Percentiles rank a stretch among this genome's conserved stretches.
Evolutionary conservation across 2,888 invertebrate genomes (phyloP).

Genomic region (Choreutis nemorana): DNA sequence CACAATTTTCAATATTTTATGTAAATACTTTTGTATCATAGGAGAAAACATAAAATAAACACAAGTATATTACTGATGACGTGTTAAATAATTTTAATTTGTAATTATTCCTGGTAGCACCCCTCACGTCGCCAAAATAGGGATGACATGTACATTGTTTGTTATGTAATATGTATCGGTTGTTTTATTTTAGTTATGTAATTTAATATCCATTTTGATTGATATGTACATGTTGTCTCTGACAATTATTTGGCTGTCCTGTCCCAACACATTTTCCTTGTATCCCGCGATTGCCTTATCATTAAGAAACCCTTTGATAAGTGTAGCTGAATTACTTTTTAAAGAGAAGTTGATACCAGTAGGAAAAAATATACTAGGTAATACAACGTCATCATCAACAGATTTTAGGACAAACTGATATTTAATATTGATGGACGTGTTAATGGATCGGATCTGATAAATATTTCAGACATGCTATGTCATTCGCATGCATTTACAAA

Average conservation of each 20-base stretch:
- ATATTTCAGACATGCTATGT: too few relatives aligned
- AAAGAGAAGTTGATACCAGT: slow-evolving; percentile 2
- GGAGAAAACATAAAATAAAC: slow-evolving; percentile 66
- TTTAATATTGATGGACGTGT: too few relatives aligned
- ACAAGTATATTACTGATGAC: slow-evolving; percentile 66
- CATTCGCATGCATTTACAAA: too few relatives aligned
- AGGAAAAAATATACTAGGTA: slow-evolving; percentile 6
- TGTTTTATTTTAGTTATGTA: slow-evolving; percentile 7
- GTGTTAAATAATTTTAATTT: slow-evolving; percentile 66
- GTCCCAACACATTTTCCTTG: slow-evolving; percentile 18
- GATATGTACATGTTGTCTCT: slow-evolving; percentile 54
- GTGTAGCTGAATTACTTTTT: slow-evolving; percentile 8
- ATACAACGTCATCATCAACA: slow-evolving; percentile 2
- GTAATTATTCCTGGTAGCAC: slow-evolving; percentile 69
- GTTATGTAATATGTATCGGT: slow-evolving; percentile 4
- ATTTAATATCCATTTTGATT: slow-evolving; percentile 12
- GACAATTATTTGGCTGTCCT: slow-evolving; percentile 45
- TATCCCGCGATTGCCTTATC: slow-evolving; percentile 4
- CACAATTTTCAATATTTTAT: slow-evolving; percentile 68
- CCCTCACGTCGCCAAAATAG: slow-evolving; percentile 62
- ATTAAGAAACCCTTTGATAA: slow-evolving; percentile 9
- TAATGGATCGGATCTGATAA: too few relatives aligned
- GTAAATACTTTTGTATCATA: slow-evolving; percentile 69
- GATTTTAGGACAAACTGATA: too few relatives aligned
- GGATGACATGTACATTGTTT: slow-evolving; percentile 58